These are phyloP conservation scores for Mycetomoellerius zeteki DNA, from an alignment of 1,140 invertebrate genomes.

Conservation along the genomic window DNA sequence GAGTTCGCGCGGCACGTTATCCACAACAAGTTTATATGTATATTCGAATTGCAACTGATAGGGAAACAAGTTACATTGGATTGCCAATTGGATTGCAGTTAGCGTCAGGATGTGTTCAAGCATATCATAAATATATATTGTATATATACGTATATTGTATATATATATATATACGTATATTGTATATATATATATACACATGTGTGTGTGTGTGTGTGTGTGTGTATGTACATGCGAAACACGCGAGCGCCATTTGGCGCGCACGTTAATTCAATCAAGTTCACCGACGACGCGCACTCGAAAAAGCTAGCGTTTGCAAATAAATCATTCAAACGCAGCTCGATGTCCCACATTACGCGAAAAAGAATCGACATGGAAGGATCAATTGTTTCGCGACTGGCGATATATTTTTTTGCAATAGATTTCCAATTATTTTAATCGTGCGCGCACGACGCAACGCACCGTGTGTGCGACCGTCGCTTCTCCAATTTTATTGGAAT, in stretches of 20 bases:
- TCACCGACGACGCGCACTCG: conserved; percentile 44
- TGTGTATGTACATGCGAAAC: conserved; percentile 7
- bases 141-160: not conserved
- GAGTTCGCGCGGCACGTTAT: conserved; percentile 43
- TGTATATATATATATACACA: not conserved
- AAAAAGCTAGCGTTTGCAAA: conserved; percentile 51
- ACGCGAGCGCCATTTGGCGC: conserved; percentile 54
- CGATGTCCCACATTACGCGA: conserved; percentile 56
- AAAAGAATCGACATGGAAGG: conserved; percentile 56
- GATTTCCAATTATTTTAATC: conserved; percentile 64
- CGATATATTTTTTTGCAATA: conserved; percentile 62
- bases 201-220: not conserved
- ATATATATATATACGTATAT: not conserved
- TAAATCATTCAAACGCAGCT: conserved; percentile 62
- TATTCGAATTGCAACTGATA: conserved; percentile 57
- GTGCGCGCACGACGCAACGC: conserved; percentile 21
- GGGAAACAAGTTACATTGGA: conserved; percentile 60
- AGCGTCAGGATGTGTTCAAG: conserved; percentile 52
- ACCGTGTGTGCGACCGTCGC: conserved; percentile 3
- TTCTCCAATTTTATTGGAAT: conserved; percentile 59
- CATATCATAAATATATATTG: conserved; percentile 48
- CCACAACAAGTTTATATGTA: conserved; percentile 63
- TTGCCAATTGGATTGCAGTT: conserved; percentile 63
- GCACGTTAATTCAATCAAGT: conserved; percentile 61
- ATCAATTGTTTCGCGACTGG: conserved; percentile 57